These are phyloP conservation scores for Phrynocephalus vlangalii DNA, from an alignment of 2,797 vertebrate genomes.

Conservation along the genomic window DNA sequence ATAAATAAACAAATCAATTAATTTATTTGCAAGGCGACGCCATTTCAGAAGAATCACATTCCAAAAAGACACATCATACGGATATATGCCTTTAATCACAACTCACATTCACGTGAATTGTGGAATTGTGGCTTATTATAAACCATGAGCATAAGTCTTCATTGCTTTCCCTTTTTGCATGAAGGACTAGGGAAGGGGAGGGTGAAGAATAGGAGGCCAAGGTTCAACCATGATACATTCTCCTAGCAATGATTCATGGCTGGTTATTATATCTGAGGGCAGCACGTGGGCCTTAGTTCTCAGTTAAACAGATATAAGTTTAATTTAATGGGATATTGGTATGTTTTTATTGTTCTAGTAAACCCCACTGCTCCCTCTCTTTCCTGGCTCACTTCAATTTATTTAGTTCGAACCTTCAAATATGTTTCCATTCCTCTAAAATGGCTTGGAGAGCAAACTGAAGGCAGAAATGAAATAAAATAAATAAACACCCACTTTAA, in stretches of 20 bases:
- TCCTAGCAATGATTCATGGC: neutral
- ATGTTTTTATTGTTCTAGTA: neutral
- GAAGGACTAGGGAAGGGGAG: neutral
- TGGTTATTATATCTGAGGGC: neutral
- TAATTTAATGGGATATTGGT: neutral
- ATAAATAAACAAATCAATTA: no score
- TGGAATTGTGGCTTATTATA: neutral
- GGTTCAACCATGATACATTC: neutral
- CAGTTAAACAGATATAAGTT: neutral
- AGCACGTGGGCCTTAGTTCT: neutral
- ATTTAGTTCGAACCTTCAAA: neutral
- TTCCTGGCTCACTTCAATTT: neutral
- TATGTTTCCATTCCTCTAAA: slow-evolving; percentile 9
- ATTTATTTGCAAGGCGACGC: neutral
- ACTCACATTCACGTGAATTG: neutral
- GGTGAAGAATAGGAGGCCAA: neutral
- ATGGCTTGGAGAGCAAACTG: neutral
- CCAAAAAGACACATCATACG: no score
- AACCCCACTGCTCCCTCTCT: neutral
- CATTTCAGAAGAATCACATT: neutral
- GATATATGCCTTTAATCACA: no score
- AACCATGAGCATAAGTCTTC: neutral
- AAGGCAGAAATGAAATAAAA: neutral
- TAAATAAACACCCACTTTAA: neutral
- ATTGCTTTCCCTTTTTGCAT: neutral